These are phyloP conservation scores for Antheraea yamamai DNA, from an alignment of 2,888 invertebrate genomes.

Conservation along the genomic window DNA sequence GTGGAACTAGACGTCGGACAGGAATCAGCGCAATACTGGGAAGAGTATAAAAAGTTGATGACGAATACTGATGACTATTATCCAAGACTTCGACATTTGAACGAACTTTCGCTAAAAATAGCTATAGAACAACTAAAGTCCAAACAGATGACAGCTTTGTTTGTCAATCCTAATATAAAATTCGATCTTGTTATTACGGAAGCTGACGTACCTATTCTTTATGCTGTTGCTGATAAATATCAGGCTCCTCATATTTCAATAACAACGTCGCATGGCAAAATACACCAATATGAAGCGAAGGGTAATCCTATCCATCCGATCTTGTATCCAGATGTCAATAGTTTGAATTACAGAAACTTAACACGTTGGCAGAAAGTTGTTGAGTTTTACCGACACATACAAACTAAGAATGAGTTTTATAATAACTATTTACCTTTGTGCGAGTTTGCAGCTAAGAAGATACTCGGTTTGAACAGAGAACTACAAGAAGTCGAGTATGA, in stretches of 20 bases:
- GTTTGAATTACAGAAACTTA: conserved; percentile 64
- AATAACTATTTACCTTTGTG: conserved; percentile 60
- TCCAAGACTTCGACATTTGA: conserved; percentile 51
- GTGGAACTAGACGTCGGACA: conserved; percentile 66
- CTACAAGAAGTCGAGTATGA: conserved; percentile 67
- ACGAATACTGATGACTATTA: conserved; percentile 67
- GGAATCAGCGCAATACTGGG: conserved; percentile 64
- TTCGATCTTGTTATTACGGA: conserved; percentile 83
- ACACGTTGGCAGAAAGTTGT: conserved; percentile 64
- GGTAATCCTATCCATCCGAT: conserved; percentile 79
- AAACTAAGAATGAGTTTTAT: conserved; percentile 64
- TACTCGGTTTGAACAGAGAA: conserved; percentile 59
- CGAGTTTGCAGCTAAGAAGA: conserved; percentile 64
- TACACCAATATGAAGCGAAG: conserved; percentile 74
- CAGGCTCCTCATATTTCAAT: conserved; percentile 79
- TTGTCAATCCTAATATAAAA: conserved; percentile 66
- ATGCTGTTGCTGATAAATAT: conserved; percentile 79
- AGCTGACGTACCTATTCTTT: conserved; percentile 73
- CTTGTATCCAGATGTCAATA: conserved; percentile 74
- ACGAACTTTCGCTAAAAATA: conserved; percentile 62
- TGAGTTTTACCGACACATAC: conserved; percentile 58
- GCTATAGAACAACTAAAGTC: conserved; percentile 69
- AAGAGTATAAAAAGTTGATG: conserved; percentile 59
- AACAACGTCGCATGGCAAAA: conserved; percentile 71
- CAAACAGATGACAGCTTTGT: conserved; percentile 64